phyloP scores from a whole-genome alignment of 2,113 vertebrate species.

The Pedetes capensis region DNA sequence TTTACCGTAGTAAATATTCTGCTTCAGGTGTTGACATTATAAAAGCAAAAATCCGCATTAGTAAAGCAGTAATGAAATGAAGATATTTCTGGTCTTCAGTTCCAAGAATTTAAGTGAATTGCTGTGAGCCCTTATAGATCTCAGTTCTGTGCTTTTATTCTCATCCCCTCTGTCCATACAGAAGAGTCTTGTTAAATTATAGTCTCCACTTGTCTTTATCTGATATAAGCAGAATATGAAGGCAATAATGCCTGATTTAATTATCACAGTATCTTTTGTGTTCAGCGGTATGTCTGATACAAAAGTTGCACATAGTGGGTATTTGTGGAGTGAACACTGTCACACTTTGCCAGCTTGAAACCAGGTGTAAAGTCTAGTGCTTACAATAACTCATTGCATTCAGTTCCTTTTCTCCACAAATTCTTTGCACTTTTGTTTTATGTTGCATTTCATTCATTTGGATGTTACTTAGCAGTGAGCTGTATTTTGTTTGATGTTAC shows the following conservation, averaged over 20 bases:
- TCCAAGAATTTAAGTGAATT: not conserved
- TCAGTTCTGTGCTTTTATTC: not conserved
- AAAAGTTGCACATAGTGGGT: not conserved
- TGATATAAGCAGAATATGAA: not conserved
- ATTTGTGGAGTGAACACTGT: not conserved
- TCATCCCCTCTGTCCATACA: not conserved
- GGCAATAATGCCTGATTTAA: not conserved
- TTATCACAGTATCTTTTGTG: not conserved
- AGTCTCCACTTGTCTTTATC: not conserved
- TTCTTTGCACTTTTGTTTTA: not conserved
- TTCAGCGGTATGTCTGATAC: not conserved
- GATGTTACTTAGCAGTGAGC: not conserved
- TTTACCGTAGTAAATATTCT: slow-evolving; percentile 14
- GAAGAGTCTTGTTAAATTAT: not conserved
- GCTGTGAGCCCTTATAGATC: not conserved
- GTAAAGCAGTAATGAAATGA: not conserved
- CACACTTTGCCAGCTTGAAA: not conserved
- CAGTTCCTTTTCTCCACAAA: not conserved
- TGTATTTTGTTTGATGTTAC: not conserved
- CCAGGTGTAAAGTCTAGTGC: not conserved
- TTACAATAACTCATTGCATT: not conserved
- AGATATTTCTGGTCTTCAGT: not conserved
- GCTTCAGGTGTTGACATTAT: not conserved
- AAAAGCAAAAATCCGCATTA: not conserved
- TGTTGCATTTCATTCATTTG: not conserved